Base-by-base conservation (phyloP, 2,797 vertebrate species). In the Megaceryle alcyon region DNA sequence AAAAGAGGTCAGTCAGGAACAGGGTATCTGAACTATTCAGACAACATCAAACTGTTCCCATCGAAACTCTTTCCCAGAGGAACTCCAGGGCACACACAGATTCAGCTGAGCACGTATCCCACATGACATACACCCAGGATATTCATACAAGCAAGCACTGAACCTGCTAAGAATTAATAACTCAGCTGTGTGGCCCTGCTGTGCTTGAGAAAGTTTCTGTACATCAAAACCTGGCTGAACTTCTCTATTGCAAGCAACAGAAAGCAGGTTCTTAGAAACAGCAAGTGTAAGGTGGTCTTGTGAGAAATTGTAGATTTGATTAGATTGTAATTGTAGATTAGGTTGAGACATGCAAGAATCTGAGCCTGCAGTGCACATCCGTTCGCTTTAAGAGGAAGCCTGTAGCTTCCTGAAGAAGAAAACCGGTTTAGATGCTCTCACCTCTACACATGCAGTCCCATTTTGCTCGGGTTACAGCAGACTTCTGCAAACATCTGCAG, bases 141-240 rank as follows among this genome's bases (percentile, higher is more conserved):
- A 43, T 19, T 64, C 29, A 25, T 3, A 44, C 15, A n/a, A 33
- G n/a, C 56, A 65, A 73, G 15, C 14, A 25, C 10, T 29, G 31
- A 14, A 43, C 21, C n/a, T 72, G 26, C 33, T 29, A n/a, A 35
- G 59, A 33, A 31, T 12, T 2, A 46, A 3, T 15, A 77, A 22
- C 6, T 28, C 1, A 0, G 6, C 14, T 35, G 28, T 26, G n/a
- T 4, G 48, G 25, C 20, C 18, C 35, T 37, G 1, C 19, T 21
- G 28, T 29, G 13, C 49, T 41, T 53, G 12, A 51, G 9, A 26
- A 66, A 33, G n/a, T n/a, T 72, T 51, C 60, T 28, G 41, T 29
- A 37, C 44, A 12, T 22, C 26, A 80, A 68, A 89, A 59, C 39
- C 22, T 51, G 28, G 9, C 7, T 69, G 49, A 48, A 29, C 44